Base-by-base conservation (phyloP, 1,140 invertebrate species). In the Metopolophium dirhodum region DNA sequence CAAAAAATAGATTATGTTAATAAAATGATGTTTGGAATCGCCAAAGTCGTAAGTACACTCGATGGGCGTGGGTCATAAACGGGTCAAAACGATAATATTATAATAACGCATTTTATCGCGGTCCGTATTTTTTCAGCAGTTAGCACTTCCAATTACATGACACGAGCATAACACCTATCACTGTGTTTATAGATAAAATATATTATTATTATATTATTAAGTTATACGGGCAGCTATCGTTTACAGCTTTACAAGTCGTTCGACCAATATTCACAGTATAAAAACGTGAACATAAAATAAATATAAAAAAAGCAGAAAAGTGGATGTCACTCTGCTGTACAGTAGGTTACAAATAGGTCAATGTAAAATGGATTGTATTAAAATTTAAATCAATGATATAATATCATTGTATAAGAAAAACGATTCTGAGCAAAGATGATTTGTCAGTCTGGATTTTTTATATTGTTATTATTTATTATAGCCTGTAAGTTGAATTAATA, bases 1-100 rank as follows among this genome's bases (percentile, higher is more conserved):
- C n/a, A 87, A 87, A 49, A 26, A 26, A n/a, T 77, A n/a, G 4
- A 89, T 1, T 54, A 26, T 89, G 57, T 90, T 61, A 90, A 90
- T 90, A 90, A 90, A 90, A 61, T 8, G 26, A 90, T 14, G 68
- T 61, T 90, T 23, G 30, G 3, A 54, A 35, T 35, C n/a, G 9
- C 30, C 45, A 30, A 90, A 90, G 23, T 61, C 88, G 88, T 37
- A 90, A 68, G 54, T 90, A 61, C 54, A n/a, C 89, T 20, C 89
- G 89, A 90, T 90, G 88, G 88, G 88, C 54, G 88, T 68, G 26
- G 89, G 54, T 68, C 54, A 11, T 90, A 68, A 90, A 90, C 37
- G 41, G 26, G 54, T 90, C 54, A 20, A 61, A 61, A 90, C 61
- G 26, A 22, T 61, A 61, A 30, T 90, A 61, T 61, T 90, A 90